These are phyloP conservation scores for Cenopis cana DNA, from an alignment of 2,888 invertebrate species.

Conservation along the genomic window DNA sequence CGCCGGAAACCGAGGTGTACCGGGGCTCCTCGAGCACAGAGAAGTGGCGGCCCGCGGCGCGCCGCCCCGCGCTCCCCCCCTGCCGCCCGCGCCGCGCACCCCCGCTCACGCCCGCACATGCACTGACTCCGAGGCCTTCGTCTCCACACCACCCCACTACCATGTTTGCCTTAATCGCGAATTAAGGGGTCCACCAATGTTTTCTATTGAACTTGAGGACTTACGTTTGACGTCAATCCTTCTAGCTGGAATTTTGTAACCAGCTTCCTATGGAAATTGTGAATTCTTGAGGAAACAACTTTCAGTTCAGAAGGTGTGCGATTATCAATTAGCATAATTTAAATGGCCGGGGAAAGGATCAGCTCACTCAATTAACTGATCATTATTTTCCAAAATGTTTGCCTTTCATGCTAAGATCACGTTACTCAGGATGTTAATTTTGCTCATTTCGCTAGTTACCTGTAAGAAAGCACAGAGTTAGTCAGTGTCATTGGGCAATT, in stretches of 20 bases:
- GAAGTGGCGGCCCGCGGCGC: constrained; percentile 82
- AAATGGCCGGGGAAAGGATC: background rate
- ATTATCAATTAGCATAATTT: background rate
- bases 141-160: constrained; percentile 82
- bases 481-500: constrained; percentile 27
- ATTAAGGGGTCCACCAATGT: constrained; percentile 82
- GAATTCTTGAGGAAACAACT: background rate
- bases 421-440: constrained; percentile 22
- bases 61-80: constrained; percentile 64
- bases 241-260: constrained; percentile 43
- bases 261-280: constrained; percentile 1
- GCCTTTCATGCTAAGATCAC: constrained; percentile 6
- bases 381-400: background rate
- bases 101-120: constrained; percentile 68
- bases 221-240: constrained; percentile 79
- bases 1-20: constrained; percentile 84
- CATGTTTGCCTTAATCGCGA: constrained; percentile 84
- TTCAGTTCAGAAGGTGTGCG: background rate
- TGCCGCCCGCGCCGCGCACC: constrained; percentile 59
- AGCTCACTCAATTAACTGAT: background rate
- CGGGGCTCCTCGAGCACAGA: constrained; percentile 83
- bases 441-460: constrained; percentile 8
- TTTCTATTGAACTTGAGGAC: constrained; percentile 79
- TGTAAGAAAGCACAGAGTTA: constrained; percentile 29
- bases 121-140: constrained; percentile 79